Evolutionary conservation across 2,797 vertebrate genomes (phyloP).

Genomic region (Botia kubotai): DNA sequence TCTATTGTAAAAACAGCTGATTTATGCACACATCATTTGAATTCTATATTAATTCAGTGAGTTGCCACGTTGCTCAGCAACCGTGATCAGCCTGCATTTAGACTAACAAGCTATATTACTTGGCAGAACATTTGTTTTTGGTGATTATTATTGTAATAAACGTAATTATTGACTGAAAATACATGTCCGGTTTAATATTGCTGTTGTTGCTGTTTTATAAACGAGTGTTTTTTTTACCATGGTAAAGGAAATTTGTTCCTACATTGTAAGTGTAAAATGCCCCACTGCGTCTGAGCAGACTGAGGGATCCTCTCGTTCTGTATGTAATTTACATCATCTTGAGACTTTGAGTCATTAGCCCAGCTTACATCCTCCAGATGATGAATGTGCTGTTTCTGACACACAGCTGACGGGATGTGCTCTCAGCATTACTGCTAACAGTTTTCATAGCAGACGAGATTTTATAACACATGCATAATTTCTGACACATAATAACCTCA

Average conservation of each 20-base stretch:
- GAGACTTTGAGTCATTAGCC: constrained; percentile 13
- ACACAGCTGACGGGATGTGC: constrained; percentile 30
- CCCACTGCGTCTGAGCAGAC: neutral
- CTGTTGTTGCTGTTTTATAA: neutral
- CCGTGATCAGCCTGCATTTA: constrained; percentile 3
- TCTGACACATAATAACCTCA: constrained; percentile 2
- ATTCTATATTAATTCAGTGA: neutral
- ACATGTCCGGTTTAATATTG: neutral
- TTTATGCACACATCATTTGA: constrained; percentile 11
- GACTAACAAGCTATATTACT: neutral
- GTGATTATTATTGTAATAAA: no score
- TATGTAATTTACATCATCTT: constrained; percentile 7
- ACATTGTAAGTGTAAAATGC: neutral
- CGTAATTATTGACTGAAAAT: neutral
- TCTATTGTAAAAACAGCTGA: neutral
- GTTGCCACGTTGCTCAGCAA: constrained; percentile 24
- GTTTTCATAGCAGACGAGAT: constrained; percentile 17
- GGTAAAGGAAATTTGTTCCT: neutral
- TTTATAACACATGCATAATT: constrained; percentile 28
- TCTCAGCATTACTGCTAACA: constrained; percentile 35
- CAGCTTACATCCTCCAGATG: constrained; percentile 23
- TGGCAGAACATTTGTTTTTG: neutral
- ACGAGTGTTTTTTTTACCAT: neutral
- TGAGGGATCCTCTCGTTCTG: neutral
- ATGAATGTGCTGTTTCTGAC: constrained; percentile 21